A percentile compares a stretch with the other conserved stretches of the same genome.
Evolutionary conservation across 2,113 vertebrate genomes (phyloP).

Genomic region (Siniperca chuatsi): DNA sequence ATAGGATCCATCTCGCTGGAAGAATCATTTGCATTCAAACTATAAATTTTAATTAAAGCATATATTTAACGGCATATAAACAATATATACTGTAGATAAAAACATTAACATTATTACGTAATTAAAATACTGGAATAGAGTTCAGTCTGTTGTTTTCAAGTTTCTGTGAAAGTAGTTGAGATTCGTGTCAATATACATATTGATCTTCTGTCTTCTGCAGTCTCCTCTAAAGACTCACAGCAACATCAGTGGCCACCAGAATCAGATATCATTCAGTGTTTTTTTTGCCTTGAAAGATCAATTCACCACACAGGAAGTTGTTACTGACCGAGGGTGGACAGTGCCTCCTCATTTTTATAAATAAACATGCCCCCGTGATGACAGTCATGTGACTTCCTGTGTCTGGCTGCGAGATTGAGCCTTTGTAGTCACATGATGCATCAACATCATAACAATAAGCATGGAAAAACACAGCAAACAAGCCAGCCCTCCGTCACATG

Average conservation of each 20-base stretch:
- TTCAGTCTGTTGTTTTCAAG: constrained; percentile 14
- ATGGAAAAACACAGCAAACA: constrained; percentile 16
- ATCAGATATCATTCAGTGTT: constrained; percentile 1
- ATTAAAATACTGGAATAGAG: background rate
- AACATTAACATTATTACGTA: background rate
- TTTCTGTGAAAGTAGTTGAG: constrained; percentile 9
- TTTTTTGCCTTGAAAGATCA: constrained; percentile 28
- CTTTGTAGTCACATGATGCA: constrained; percentile 76
- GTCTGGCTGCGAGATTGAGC: constrained; percentile 67
- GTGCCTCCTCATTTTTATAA: constrained; percentile 66
- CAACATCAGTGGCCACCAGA: background rate
- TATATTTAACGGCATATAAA: background rate
- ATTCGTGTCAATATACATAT: constrained; percentile 33
- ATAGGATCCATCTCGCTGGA: background rate
- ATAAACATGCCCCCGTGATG: constrained; percentile 74
- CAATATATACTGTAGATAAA: background rate
- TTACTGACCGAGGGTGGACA: constrained; percentile 24
- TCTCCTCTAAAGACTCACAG: constrained; percentile 32
- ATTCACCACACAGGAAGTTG: constrained; percentile 49
- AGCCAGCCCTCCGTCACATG: background rate
- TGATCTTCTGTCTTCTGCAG: constrained; percentile 38
- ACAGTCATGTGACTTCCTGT: constrained; percentile 82
- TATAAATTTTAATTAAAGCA: background rate
- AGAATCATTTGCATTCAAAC: background rate
- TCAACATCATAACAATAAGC: constrained; percentile 53